Conservation (phyloP, 2,113 vertebrate species). For the Hyaena hyaena region DNA sequence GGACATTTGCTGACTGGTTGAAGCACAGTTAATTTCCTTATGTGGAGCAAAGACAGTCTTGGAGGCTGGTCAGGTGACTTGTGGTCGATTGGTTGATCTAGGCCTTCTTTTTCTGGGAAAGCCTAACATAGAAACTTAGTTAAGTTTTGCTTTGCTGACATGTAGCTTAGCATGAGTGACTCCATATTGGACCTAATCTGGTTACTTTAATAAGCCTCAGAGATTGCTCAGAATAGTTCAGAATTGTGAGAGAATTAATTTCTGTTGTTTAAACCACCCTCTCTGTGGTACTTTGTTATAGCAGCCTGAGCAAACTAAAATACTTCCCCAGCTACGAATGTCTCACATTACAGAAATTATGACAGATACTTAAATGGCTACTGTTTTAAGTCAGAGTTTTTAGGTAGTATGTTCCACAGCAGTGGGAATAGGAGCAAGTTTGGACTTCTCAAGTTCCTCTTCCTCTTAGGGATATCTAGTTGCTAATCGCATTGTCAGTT, state of each 20-base stretch:
- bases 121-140: background rate
- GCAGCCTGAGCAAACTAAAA: background rate
- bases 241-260: background rate
- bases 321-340: background rate
- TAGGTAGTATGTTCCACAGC: background rate
- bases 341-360: background rate
- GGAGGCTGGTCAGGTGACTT: background rate
- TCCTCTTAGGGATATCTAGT: background rate
- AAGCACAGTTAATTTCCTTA: background rate
- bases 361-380: background rate
- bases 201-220: background rate
- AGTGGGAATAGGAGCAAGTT: background rate
- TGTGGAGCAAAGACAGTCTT: background rate
- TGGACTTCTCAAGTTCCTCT: background rate
- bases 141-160: background rate
- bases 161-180: background rate
- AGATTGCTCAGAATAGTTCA: no score
- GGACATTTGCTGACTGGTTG: background rate
- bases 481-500: background rate
- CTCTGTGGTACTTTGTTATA: background rate
- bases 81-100: background rate
- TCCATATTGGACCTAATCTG: background rate
- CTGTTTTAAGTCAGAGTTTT: background rate
- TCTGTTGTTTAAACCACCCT: background rate
- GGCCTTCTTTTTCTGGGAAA: background rate